phyloP scores from a whole-genome alignment of 2,888 invertebrate genomes.

The Acanthococcus lagerstroemiae region DNA sequence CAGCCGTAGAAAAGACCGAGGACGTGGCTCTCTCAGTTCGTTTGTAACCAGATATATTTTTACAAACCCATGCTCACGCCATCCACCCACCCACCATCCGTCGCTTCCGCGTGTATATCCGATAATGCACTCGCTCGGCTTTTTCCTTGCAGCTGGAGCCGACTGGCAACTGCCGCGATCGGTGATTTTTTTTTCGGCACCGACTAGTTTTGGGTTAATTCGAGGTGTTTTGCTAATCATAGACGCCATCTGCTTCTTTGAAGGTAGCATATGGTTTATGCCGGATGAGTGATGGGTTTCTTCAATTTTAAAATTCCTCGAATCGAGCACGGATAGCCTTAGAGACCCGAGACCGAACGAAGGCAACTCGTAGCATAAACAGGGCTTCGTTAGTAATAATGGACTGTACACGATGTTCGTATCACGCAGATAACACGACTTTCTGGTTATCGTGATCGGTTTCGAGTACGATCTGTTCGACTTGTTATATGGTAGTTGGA shows the following conservation, averaged over 20 bases:
- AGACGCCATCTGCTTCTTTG: neutral
- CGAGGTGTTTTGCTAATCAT: neutral
- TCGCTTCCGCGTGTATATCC: neutral
- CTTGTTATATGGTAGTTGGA: too few relatives aligned
- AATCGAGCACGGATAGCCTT: too few relatives aligned
- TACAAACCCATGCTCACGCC: too few relatives aligned
- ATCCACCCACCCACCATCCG: too few relatives aligned
- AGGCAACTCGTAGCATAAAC: too few relatives aligned
- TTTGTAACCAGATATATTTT: neutral
- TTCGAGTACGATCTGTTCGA: too few relatives aligned
- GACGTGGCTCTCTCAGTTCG: neutral
- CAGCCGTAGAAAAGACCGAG: conserved; percentile 7
- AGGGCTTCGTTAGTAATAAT: neutral
- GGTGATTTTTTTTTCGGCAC: neutral
- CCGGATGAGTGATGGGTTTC: too few relatives aligned
- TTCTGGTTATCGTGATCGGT: neutral
- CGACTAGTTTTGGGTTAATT: neutral
- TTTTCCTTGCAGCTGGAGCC: neutral
- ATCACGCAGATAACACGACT: neutral
- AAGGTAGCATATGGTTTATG: neutral
- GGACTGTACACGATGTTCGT: neutral
- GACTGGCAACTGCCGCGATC: neutral
- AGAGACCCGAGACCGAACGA: too few relatives aligned
- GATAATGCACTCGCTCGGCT: neutral
- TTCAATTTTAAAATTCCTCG: too few relatives aligned